Evolutionary conservation across 2,113 vertebrate species (phyloP).

Genomic region (Ivindomyrus marchei): DNA sequence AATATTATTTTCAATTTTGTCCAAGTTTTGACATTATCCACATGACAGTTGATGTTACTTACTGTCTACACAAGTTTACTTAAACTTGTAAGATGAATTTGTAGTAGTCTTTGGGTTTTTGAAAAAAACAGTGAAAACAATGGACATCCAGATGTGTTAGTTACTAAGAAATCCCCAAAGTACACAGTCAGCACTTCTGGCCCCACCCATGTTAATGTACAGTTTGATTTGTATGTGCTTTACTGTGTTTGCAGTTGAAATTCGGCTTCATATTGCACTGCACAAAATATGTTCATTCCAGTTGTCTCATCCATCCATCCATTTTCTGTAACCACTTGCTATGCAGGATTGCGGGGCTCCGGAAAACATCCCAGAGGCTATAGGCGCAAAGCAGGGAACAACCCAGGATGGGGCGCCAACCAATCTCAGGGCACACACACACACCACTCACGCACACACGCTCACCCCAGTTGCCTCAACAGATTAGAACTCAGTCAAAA

Average conservation of each 20-base stretch:
- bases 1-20: background rate
- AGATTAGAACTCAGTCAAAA: background rate
- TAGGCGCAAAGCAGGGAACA: no score
- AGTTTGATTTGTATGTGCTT: background rate
- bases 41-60: background rate
- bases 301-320: background rate
- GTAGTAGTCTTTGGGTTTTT: background rate
- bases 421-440: no score
- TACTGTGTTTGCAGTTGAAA: background rate
- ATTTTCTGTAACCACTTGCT: no score
- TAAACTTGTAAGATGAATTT: background rate
- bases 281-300: background rate
- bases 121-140: background rate
- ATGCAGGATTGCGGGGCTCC: no score
- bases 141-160: background rate
- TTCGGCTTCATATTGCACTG: background rate
- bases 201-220: background rate
- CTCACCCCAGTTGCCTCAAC: background rate
- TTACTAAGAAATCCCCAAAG: background rate
- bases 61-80: background rate
- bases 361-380: no score
- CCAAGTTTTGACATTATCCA: background rate
- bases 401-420: no score
- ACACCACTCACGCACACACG: no score
- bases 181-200: background rate